A percentile compares a stretch with the other conserved stretches of the same genome.
phyloP scores from a whole-genome alignment of 2,113 vertebrate genomes.

The Ophiodon elongatus region DNA sequence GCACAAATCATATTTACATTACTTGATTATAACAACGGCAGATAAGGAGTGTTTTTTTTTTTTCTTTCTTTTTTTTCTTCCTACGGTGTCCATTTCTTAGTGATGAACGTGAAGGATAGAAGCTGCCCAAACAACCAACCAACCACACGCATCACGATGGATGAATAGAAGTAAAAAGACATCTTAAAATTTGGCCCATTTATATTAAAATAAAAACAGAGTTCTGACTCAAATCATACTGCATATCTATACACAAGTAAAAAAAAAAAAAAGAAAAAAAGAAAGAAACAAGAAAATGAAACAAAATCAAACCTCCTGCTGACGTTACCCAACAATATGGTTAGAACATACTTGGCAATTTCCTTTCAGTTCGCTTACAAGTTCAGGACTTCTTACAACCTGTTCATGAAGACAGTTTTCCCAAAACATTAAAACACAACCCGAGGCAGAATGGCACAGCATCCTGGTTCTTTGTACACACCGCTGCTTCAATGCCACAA shows the following conservation, averaged over 20 bases:
- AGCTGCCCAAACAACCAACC: conserved; percentile 42
- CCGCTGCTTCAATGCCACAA: conserved; percentile 24
- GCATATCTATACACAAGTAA: conserved; percentile 31
- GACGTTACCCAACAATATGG: conserved; percentile 2
- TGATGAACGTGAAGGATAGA: conserved; percentile 23
- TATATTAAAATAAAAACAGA: conserved; percentile 38
- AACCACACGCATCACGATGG: conserved; percentile 7
- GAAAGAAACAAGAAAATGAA: neutral
- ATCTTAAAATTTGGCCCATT: conserved; percentile 49
- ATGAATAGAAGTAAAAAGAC: conserved; percentile 26
- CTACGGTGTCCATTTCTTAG: conserved; percentile 8
- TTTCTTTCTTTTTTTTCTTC: neutral
- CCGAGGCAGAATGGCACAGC: conserved; percentile 42
- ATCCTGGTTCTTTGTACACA: conserved; percentile 23
- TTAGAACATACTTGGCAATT: conserved; percentile 56
- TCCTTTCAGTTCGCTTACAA: conserved; percentile 18
- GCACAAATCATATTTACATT: conserved; percentile 52
- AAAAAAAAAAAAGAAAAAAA: conserved; percentile 32
- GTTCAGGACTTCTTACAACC: conserved; percentile 18
- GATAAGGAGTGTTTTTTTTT: conserved; percentile 40
- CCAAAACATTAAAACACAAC: conserved; percentile 17
- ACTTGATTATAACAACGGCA: conserved; percentile 26
- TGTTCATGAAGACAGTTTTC: conserved; percentile 9
- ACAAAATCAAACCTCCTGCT: conserved; percentile 23
- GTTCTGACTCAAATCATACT: conserved; percentile 23